A percentile compares a stretch with the other conserved stretches of the same genome.
phyloP scores from a whole-genome alignment of 2,113 vertebrate species.

The Synodontis membranacea region DNA sequence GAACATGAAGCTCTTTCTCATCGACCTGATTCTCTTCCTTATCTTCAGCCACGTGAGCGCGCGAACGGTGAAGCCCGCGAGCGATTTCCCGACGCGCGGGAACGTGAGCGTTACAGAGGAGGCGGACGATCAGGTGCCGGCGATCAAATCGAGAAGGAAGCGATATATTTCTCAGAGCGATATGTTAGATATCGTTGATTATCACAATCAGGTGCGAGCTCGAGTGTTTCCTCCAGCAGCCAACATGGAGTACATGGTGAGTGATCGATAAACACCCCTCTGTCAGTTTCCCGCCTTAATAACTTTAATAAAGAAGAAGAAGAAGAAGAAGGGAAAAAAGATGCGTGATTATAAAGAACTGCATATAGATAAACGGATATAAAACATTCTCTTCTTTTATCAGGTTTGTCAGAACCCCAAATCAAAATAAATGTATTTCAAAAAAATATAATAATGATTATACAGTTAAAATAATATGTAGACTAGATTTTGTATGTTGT shows the following conservation, averaged over 20 bases:
- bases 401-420: neutral
- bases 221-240: conserved; percentile 88
- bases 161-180: conserved; percentile 88
- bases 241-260: conserved; percentile 95
- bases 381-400: neutral
- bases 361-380: neutral
- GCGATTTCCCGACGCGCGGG: neutral
- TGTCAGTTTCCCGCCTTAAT: too few species aligned
- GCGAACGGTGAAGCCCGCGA: conserved; percentile 15
- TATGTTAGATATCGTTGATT: conserved; percentile 89
- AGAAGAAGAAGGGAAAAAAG: too few species aligned
- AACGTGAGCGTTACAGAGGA: neutral
- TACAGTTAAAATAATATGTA: neutral
- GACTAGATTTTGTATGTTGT: neutral
- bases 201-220: conserved; percentile 87
- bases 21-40: conserved; percentile 31
- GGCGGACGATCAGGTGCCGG: conserved; percentile 55
- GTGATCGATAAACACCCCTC: conserved; percentile 44
- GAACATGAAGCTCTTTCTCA: conserved; percentile 49
- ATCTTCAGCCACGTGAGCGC: conserved; percentile 26
- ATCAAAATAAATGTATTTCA: neutral
- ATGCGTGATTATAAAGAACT: neutral
- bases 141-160: conserved; percentile 77
- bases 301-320: too few species aligned
- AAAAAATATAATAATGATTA: neutral